Conservation (phyloP, 2,888 invertebrate genomes). For the Chymomyza fuscimana region DNA sequence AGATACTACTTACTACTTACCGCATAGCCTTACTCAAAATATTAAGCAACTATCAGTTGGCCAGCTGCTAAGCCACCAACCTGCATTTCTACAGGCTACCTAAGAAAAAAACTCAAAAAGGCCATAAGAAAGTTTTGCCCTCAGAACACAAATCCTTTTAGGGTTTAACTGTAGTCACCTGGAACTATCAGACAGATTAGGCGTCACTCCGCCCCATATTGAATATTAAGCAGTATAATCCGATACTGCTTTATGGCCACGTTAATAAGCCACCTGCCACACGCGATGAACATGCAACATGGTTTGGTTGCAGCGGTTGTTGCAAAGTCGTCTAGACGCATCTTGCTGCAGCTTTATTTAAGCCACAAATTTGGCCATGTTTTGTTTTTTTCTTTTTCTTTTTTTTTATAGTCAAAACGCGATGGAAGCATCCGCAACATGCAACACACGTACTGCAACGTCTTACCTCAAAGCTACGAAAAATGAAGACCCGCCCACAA, state of each 20-base stretch:
- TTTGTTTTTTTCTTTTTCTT: constrained; percentile 25
- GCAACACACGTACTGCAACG: constrained; percentile 15
- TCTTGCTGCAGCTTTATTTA: constrained; percentile 34
- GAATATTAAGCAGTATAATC: background rate
- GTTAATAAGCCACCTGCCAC: constrained; percentile 1
- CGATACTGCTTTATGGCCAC: constrained; percentile 9
- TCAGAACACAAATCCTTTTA: no score
- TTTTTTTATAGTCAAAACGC: constrained; percentile 38
- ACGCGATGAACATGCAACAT: constrained; percentile 26
- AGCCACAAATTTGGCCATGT: constrained; percentile 14
- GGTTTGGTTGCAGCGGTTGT: constrained; percentile 11
- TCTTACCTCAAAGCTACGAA: constrained; percentile 19
- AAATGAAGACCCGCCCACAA: constrained; percentile 12
- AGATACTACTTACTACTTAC: no score
- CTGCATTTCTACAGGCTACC: no score
- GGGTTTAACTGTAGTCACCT: no score
- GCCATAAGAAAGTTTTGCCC: no score
- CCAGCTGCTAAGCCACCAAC: no score
- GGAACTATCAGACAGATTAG: no score
- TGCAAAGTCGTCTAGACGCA: constrained; percentile 37
- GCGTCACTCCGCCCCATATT: no score
- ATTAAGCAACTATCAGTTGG: no score
- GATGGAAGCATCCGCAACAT: constrained; percentile 17
- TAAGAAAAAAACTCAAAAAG: no score
- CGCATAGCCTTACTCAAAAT: no score